These are phyloP conservation scores for Patagioenas fasciata DNA, from an alignment of 2,113 vertebrate species.

Conservation along the genomic window DNA sequence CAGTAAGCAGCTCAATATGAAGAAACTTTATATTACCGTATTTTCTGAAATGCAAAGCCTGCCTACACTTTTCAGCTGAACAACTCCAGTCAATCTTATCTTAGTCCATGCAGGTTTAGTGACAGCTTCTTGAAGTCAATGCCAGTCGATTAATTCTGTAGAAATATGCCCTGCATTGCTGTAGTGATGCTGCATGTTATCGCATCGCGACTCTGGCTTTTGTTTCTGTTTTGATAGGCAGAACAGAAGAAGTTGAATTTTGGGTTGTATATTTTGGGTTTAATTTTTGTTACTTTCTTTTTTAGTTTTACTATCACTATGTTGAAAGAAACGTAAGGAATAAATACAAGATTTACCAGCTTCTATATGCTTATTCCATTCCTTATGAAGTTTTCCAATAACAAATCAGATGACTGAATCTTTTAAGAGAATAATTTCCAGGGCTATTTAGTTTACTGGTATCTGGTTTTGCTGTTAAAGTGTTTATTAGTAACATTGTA, in stretches of 20 bases:
- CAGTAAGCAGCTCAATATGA: not conserved
- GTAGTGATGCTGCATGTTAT: not conserved
- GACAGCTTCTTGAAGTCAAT: not conserved
- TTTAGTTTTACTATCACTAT: not conserved
- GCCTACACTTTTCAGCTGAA: not conserved
- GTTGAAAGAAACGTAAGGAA: not conserved
- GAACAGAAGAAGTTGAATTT: not conserved
- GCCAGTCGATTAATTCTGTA: not conserved
- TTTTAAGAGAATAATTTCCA: not conserved
- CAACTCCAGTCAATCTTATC: not conserved
- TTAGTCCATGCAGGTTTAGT: not conserved
- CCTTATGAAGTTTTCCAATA: not conserved
- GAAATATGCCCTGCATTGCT: not conserved
- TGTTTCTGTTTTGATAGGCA: not conserved
- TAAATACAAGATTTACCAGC: not conserved
- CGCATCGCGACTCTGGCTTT: fast-evolving
- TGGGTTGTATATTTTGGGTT: not conserved
- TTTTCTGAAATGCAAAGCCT: not conserved
- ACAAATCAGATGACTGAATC: not conserved
- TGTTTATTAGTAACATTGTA: not conserved
- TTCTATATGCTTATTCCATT: not conserved
- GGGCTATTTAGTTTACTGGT: not conserved
- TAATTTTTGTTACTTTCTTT: not conserved
- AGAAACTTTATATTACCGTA: not conserved
- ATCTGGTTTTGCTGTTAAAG: not conserved